Base-by-base conservation (phyloP, 2,797 vertebrate species). In the Fistularia commersonii region DNA sequence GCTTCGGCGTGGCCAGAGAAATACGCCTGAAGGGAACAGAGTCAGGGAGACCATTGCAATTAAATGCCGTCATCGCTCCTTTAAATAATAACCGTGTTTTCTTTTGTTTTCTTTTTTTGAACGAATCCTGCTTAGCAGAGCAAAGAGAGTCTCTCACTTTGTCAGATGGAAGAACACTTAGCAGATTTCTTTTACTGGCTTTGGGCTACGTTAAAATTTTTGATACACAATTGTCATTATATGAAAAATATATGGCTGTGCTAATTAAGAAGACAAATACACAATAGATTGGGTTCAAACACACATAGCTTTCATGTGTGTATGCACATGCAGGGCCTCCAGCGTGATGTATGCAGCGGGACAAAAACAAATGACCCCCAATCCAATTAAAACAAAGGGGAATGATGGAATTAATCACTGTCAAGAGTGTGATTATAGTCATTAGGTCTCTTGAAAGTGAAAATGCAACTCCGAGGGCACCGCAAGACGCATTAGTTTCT, bases 1-100 rank as follows among this genome's bases (percentile, higher is more conserved):
- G 97, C 61, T 93, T 92, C 12, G 96, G 94, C 65, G 87, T 96
- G 31, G 96, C 96, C 76, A 99, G 84, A 63, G 96, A 97, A 74
- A 99, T 97, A 13, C 95, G 93, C 37, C 97, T 99, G 60, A 6
- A 63, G 51, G 57, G 34, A 14, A n/a, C n/a, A 54, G 40, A 45
- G 8, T 44, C 8, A 53, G 0, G 40, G 7, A 36, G 8, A 54
- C 12, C 10, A 12, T 14, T 3, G 15, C 8, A 6, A 0, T 43
- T 14, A 43, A 8, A 43, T 1, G 12, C 12, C 9, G 12, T 14
- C 11, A 12, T 43, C 12, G 38, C 9, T 40, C n/a, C n/a, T n/a
- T n/a, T n/a, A n/a, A n/a, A n/a, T n/a, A n/a, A n/a, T n/a, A n/a
- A n/a, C n/a, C n/a, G n/a, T n/a, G n/a, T n/a, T n/a, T n/a, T n/a